A percentile compares a stretch with the other conserved stretches of the same genome.
phyloP scores from a whole-genome alignment of 2,888 invertebrate species.

The Mystacides longicornis region DNA sequence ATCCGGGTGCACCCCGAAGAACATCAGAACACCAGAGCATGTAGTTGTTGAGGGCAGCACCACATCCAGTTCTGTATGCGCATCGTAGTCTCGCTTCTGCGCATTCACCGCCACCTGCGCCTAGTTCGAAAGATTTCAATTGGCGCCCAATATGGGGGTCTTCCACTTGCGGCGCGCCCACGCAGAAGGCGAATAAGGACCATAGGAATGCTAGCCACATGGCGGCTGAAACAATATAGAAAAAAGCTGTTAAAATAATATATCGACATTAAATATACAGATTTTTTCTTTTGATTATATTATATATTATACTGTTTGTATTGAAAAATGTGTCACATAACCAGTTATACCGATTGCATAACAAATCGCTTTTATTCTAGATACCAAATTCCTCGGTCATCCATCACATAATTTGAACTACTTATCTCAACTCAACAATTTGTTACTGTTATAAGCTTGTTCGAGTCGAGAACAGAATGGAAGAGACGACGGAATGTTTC shows the following conservation, averaged over 20 bases:
- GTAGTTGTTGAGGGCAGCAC: conserved; percentile 69
- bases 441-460: too few species aligned
- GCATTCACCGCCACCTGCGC: conserved; percentile 44
- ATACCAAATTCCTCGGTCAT: too few species aligned
- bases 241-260: not conserved
- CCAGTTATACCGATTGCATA: too few species aligned
- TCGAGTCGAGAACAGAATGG: too few species aligned
- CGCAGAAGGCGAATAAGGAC: conserved; percentile 36
- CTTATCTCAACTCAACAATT: too few species aligned
- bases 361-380: too few species aligned
- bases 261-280: too few species aligned
- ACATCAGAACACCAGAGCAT: conserved; percentile 64
- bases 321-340: too few species aligned
- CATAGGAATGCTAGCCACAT: conserved; percentile 38
- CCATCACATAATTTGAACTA: too few species aligned
- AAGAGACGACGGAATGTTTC: too few species aligned
- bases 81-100: conserved; percentile 65
- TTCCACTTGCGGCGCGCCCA: conserved; percentile 46
- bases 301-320: too few species aligned
- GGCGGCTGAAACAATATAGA: conserved; percentile 15
- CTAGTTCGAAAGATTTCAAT: conserved; percentile 35
- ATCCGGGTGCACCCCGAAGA: conserved; percentile 52
- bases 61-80: conserved; percentile 69
- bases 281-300: too few species aligned
- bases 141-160: conserved; percentile 68